Evolutionary conservation across 2,888 invertebrate species (phyloP).

Genomic region (Tipula vernalis): DNA sequence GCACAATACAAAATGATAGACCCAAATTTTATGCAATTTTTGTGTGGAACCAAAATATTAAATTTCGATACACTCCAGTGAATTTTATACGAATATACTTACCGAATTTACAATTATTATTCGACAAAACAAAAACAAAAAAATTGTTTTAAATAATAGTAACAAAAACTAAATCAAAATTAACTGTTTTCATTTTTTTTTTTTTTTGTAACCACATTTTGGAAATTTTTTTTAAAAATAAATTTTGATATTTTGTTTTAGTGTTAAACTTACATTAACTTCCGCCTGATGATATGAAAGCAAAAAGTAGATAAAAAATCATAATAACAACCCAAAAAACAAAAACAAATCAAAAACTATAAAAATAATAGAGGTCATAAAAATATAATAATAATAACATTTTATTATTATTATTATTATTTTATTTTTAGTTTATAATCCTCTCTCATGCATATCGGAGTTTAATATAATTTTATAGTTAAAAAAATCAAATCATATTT

Average conservation of each 20-base stretch:
- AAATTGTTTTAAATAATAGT: background rate
- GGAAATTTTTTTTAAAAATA: background rate
- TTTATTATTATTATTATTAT: background rate
- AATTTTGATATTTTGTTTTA: background rate
- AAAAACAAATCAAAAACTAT: constrained; percentile 18
- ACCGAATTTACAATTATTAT: background rate
- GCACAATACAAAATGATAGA: background rate
- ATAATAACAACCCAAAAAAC: background rate
- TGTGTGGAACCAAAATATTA: background rate
- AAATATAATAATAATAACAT: background rate
- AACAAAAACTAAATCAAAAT: background rate
- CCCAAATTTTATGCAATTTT: background rate
- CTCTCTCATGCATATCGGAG: constrained; percentile 1
- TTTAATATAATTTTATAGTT: background rate
- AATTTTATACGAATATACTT: background rate
- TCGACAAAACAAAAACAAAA: background rate
- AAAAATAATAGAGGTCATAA: constrained; percentile 32
- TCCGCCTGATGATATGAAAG: constrained; percentile 43
- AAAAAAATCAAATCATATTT: background rate
- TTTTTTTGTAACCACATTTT: background rate
- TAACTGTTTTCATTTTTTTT: background rate
- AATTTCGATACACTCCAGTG: background rate
- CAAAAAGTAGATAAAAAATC: constrained; percentile 19
- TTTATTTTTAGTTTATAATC: background rate
- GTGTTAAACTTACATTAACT: constrained; percentile 52